Conservation (phyloP, 2,113 vertebrate genomes). For the Forbesichthys agassizii region DNA sequence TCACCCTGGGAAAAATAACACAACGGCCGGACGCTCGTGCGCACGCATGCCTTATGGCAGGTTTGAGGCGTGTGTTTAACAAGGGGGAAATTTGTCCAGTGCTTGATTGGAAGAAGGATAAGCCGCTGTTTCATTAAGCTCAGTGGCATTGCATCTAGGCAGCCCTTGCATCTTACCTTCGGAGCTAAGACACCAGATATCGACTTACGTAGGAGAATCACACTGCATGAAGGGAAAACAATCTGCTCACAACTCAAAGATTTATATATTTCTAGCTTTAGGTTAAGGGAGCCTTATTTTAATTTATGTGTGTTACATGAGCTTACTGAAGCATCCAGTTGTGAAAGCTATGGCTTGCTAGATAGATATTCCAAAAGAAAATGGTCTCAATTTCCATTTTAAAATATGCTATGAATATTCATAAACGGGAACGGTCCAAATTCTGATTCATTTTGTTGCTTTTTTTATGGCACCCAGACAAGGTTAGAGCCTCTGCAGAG, state of each 20-base stretch:
- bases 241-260: conserved; percentile 65
- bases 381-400: conserved; percentile 54
- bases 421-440: conserved; percentile 49
- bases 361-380: conserved; percentile 60
- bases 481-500: conserved; percentile 45
- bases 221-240: conserved; percentile 71
- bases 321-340: conserved; percentile 52
- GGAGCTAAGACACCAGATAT: conserved; percentile 64
- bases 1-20: conserved; percentile 4
- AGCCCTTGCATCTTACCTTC: conserved; percentile 67
- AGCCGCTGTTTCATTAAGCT: conserved; percentile 37
- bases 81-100: conserved; percentile 16
- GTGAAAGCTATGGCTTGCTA: conserved; percentile 39
- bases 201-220: conserved; percentile 59
- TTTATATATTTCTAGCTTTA: conserved; percentile 77
- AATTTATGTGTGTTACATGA: conserved; percentile 72
- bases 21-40: neutral
- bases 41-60: neutral
- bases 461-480: conserved; percentile 43
- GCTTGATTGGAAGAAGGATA: conserved; percentile 40
- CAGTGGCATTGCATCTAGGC: conserved; percentile 41
- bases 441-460: conserved; percentile 56
- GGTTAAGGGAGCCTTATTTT: conserved; percentile 70
- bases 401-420: conserved; percentile 68
- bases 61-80: conserved; percentile 8